Conservation (phyloP, 1,140 invertebrate genomes). For the Hylyphantes graminicola region DNA sequence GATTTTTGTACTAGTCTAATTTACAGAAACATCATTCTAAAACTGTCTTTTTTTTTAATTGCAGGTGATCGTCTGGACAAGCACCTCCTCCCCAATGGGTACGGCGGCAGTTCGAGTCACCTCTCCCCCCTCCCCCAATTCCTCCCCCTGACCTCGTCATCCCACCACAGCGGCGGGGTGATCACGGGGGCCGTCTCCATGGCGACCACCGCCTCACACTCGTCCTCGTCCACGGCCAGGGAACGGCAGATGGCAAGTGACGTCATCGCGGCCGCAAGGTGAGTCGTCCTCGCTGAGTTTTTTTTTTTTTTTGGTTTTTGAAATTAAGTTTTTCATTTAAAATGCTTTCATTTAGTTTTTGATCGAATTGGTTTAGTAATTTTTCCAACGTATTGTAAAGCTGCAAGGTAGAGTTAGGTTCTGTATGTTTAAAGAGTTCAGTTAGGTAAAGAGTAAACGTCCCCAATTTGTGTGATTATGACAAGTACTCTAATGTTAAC, state of each 20-base stretch:
- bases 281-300: too few relatives aligned
- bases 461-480: too few relatives aligned
- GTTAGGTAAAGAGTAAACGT: too few relatives aligned
- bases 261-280: constrained; percentile 49
- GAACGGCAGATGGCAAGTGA: constrained; percentile 47
- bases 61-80: constrained; percentile 54
- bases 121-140: constrained; percentile 46
- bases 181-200: constrained; percentile 49
- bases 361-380: too few relatives aligned
- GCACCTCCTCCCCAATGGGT: constrained; percentile 49
- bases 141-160: constrained; percentile 51
- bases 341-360: too few relatives aligned
- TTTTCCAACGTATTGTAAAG: too few relatives aligned
- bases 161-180: constrained; percentile 36
- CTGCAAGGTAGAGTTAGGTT: too few relatives aligned
- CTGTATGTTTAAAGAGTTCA: too few relatives aligned
- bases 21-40: not conserved
- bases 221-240: constrained; percentile 25
- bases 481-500: too few relatives aligned
- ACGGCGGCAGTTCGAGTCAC: constrained; percentile 48
- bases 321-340: too few relatives aligned
- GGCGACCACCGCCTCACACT: constrained; percentile 49
- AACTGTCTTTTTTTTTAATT: not conserved
- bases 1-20: not conserved
- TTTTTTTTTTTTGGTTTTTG: too few relatives aligned